Percentiles rank a stretch among this genome's conserved stretches.
Evolutionary conservation across 2,888 invertebrate species (phyloP).

Genomic region (Thelaira solivaga): DNA sequence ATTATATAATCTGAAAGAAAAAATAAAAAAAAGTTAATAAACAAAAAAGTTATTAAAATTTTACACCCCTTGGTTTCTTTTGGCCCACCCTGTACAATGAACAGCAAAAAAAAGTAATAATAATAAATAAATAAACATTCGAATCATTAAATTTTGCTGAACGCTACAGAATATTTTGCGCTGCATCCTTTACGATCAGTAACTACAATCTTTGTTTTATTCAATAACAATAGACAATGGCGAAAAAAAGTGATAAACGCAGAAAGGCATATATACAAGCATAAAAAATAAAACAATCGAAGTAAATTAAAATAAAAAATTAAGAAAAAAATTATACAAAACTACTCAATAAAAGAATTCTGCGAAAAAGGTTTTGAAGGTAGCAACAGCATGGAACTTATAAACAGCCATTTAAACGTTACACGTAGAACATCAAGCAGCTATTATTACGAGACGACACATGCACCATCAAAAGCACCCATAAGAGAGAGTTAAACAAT

Average conservation of each 20-base stretch:
- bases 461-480: conserved; percentile 44
- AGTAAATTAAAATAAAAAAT: conserved; percentile 49
- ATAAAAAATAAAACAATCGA: conserved; percentile 49
- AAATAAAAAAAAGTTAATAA: no score
- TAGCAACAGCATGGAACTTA: conserved; percentile 40
- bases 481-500: conserved; percentile 19
- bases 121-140: no score
- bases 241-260: conserved; percentile 45
- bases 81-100: no score
- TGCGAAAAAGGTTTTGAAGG: conserved; percentile 44
- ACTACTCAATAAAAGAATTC: conserved; percentile 50
- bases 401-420: conserved; percentile 3
- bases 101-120: no score
- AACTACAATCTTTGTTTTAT: conserved; percentile 37
- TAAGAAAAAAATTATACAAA: conserved; percentile 24
- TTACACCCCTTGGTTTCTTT: no score
- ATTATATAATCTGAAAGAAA: no score
- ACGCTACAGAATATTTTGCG: conserved; percentile 20
- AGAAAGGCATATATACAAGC: conserved; percentile 10
- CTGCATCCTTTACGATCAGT: conserved; percentile 39
- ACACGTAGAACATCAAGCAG: conserved; percentile 17
- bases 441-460: conserved; percentile 24
- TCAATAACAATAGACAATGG: conserved; percentile 48
- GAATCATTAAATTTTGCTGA: conserved; percentile 25
- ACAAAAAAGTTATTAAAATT: no score